Percentiles rank a stretch among this genome's conserved stretches.
Evolutionary conservation across 1,140 invertebrate genomes (phyloP).

Genomic region (Diprion similis): DNA sequence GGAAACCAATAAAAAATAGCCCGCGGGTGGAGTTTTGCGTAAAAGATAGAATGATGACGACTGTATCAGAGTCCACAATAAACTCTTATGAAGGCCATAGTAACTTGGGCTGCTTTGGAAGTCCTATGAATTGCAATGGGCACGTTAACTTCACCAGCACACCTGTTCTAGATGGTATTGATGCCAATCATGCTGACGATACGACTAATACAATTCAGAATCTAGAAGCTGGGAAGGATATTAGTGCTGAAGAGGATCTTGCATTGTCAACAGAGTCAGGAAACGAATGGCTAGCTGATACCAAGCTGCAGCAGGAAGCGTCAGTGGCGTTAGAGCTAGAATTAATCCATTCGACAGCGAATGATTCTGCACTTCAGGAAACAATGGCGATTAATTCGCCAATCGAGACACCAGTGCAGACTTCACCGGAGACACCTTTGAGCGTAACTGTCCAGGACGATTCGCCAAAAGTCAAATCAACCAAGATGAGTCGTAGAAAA

Average conservation of each 20-base stretch:
- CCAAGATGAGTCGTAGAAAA: not conserved
- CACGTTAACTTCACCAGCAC: slow-evolving; percentile 20
- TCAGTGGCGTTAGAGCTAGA: not conserved
- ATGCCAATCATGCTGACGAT: not conserved
- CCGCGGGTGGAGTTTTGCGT: slow-evolving; percentile 31
- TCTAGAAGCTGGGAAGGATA: not conserved
- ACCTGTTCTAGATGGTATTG: slow-evolving; percentile 3
- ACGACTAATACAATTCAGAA: not conserved
- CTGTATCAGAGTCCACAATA: not conserved
- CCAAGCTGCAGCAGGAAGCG: not conserved
- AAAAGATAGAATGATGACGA: slow-evolving; percentile 4
- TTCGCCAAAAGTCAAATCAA: not conserved
- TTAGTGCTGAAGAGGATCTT: not conserved
- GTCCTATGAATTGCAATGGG: slow-evolving; percentile 13
- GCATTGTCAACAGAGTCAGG: not conserved
- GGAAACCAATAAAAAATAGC: slow-evolving; percentile 28
- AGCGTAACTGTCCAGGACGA: not conserved
- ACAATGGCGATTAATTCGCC: not conserved
- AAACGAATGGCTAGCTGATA: not conserved
- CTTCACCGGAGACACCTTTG: not conserved
- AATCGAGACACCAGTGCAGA: not conserved
- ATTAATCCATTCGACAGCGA: not conserved
- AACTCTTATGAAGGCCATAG: not conserved
- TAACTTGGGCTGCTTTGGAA: not conserved
- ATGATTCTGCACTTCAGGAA: not conserved